Evolutionary conservation across 2,888 invertebrate genomes (phyloP), one percentile per base, ranked within the genome.

Genomic region (Andrena haemorrhoa): DNA sequence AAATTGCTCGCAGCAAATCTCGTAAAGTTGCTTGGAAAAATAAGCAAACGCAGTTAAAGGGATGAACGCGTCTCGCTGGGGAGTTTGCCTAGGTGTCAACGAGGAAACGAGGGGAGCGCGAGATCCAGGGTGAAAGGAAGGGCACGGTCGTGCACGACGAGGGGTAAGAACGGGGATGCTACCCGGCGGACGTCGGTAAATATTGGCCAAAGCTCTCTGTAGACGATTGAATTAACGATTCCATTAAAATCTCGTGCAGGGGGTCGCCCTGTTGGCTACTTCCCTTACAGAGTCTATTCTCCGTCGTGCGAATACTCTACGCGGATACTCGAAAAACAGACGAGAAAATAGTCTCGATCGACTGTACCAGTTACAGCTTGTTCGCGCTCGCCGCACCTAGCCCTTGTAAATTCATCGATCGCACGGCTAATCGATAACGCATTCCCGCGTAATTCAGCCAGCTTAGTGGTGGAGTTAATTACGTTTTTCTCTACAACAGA

Each of bases 191-290:
- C 68, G 73, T 84, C 71, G 65, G 84, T 85, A 87, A 90, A 90
- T 90, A 87, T 90, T 90, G 88, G 86, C 87, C 72, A 61, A 76
- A 70, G 79, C 79, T 82, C 84, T 84, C 77, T 58, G 73, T 70
- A 70, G 79, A 63, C 83, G 87, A 87, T 87, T 85, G 86, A 90
- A 88, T 89, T 86, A 89, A 88, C 89, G 85, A 89, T 90, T 89
- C 84, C 86, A 90, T 89, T 89, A 88, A 82, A 86, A 88, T 84
- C 84, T 83, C 75, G 72, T 23, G 81, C 79, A 68, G 80, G 79
- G 73, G 64, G 29, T 53, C 58, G 35, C n/a, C 51, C 49, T 33
- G 31, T 53, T 56, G 23, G 56, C 23, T 26, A 75, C 63, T 74
- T 70, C 65, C 56, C 70, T 71, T 26, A 56, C 33, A 31, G 69